Evolutionary conservation across 2,113 vertebrate genomes (phyloP), one percentile per base, ranked within the genome.

Genomic region (Trochalopteron elliotii): DNA sequence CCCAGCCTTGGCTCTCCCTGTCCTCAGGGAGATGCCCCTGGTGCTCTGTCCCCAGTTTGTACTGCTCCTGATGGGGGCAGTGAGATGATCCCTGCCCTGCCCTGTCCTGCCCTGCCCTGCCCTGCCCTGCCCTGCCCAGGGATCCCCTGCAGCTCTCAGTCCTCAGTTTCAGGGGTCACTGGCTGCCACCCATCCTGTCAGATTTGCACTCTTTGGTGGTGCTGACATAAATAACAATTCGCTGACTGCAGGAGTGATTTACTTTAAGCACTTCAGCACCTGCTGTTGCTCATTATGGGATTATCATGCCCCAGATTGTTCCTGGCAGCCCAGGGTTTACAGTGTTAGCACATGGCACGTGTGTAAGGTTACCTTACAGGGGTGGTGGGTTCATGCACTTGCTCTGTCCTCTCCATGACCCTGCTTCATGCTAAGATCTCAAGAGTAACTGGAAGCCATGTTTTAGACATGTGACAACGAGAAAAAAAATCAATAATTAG

Each of bases 201-300:
- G 71, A 20, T 31, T 93, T 94, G 91, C 75, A 69, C 79, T 81
- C 21, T 7, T 53, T 80, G 96, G 64, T 93, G 93, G 83, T 39
- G 22, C 40, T 72, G 90, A 97, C 95, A 91, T 63, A 96, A 97
- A 95, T 94, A 98, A 97, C 95, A 94, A 69, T 93, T 94, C 1
- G 10, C 93, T 96, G 93, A 97, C 95, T 89, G 93, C 59, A 81
- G 87, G 90, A 84, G 93, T 91, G 94, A 93, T 97, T 97, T 96
- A 80, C 96, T 96, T 94, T 97, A 98, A 98, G 97, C 88, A 97
- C 96, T 96, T 97, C 16, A 95, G 96, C 96, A 98, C 97, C 97
- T 98, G 98, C 97, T 97, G 97, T 97, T 97, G 79, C 96, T 98
- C 95, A 95, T 98, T 97, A 98, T 33, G 40, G 96, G 96, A 92